Base-by-base conservation (phyloP, 2,888 invertebrate genomes). In the Hypomecis atomaria region DNA sequence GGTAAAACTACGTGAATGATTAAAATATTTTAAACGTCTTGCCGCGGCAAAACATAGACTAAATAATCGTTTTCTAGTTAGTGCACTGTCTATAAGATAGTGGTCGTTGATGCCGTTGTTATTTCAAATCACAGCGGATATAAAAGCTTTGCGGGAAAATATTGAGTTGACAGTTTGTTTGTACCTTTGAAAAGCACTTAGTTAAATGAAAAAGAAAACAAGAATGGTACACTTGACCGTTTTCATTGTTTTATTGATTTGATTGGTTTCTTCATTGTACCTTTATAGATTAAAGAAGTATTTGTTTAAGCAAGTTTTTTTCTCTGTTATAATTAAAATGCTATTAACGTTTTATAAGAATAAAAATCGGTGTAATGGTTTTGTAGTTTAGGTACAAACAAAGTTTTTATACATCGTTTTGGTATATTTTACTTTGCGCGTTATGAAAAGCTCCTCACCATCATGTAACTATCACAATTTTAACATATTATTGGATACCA, bases 101-200 rank as follows among this genome's bases (percentile, higher is more conserved):
- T 13, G 23, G 52, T 10, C 52, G 7, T 10, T n/a, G 43, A 36
- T 6, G 0, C 36, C 37, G 64, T 59, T 64, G 50, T 64, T 64
- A 52, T 64, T 59, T 59, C 59, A 64, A 64, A 64, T 64, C 59
- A 56, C 64, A 52, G 54, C 50, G 59, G 63, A 55, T 55, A 56
- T 47, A 47, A 64, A 59, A 64, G 44, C 36, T 43, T 59, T 13
- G 40, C 64, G 55, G 54, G 43, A 49, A 58, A 64, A 64, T 50
- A 64, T 59, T 55, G 55, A 56, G 59, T 55, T 64, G 59, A 64
- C 59, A 56, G 44, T 59, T 62, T 58, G 52, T 53, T 59, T 59
- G 55, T 50, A 59, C 55, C 45, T 50, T 52, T 55, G 49, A 59
- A 64, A 59, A 64, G 59, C 64, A 59, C 59, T 64, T 56, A 50